Evolutionary conservation across 92 coral and sea anemone species (phyloP), one percentile per base, ranked within the genome.

Genomic region (Heteractis magnifica): DNA sequence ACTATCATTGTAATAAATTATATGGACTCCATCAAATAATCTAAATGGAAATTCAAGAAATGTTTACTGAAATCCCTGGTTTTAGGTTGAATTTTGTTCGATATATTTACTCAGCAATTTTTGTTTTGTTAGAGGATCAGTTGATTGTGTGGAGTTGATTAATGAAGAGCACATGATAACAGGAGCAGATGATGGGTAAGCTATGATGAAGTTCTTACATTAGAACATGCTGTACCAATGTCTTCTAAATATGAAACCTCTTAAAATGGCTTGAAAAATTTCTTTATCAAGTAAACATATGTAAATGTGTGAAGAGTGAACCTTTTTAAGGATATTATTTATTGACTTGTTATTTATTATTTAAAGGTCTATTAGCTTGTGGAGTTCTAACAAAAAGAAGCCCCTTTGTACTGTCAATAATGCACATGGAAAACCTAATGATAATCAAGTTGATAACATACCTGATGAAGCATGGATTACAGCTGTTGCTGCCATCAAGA

Each of bases 111-210:
- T 80, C 12, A 10, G 18, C 51, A 56, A 23, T 65, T 18, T 9
- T 15, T 81, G 18, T 75, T 15, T 51, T 62, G 87, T 55, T 77
- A 92, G 95, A 49, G 98, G 98, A 21, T 94, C 98, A 48, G 76
- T 94, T 44, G 98, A 96, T 86, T 96, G 98, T 77, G 84, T 96
- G 8, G 90, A 90, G 75, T 71, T 96, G 72, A 94, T 96, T 19
- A 96, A 90, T 85, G 98, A 96, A 75, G 94, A 90, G 23, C 89
- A 90, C 82, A 91, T 96, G 83, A 84, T 96, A 71, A 87, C 98
- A 52, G 99, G 99, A 23, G 93, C 98, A 81, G 99, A 96, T 82
- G 94, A 96, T 79, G 98, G 99, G 99, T 94, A 81, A 87, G 94
- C 65, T 13, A 50, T 20, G 19, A 21, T 15, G 9, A 65, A 16